A percentile compares a stretch with the other conserved stretches of the same genome.
Conservation (phyloP, 2,888 invertebrate species). For the Polyploca ridens region DNA sequence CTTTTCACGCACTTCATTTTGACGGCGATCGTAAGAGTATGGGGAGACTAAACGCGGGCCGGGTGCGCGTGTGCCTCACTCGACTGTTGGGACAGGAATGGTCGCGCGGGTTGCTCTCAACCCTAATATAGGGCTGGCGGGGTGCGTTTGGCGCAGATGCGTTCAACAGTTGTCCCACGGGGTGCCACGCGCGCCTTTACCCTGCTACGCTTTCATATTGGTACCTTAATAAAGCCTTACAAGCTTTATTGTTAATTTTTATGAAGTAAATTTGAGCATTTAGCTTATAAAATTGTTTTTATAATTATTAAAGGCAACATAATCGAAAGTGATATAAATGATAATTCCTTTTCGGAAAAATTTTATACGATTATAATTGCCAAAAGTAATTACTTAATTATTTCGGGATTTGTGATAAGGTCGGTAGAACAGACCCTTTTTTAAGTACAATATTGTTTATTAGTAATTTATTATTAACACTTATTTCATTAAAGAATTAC, state of each 20-base stretch:
- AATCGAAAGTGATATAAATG: no score
- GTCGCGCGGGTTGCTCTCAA: constrained; percentile 33
- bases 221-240: constrained; percentile 20
- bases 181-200: constrained; percentile 17
- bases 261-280: no score
- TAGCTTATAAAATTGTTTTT: not conserved
- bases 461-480: no score
- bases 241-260: not conserved
- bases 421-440: no score
- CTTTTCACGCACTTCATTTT: constrained; percentile 54
- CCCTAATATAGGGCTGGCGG: constrained; percentile 51
- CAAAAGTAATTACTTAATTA: no score
- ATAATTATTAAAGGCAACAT: not conserved
- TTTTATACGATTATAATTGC: no score
- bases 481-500: no score
- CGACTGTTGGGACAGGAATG: constrained; percentile 54
- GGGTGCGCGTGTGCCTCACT: constrained; percentile 37
- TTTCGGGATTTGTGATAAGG: no score
- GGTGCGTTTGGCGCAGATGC: constrained; percentile 68
- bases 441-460: no score
- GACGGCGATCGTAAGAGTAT: not conserved
- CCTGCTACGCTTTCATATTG: constrained; percentile 10
- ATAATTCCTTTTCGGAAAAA: no score
- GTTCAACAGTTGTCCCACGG: constrained; percentile 73
- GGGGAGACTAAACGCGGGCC: no score